Base-by-base conservation (phyloP, 2,113 vertebrate species). In the Carollia perspicillata region DNA sequence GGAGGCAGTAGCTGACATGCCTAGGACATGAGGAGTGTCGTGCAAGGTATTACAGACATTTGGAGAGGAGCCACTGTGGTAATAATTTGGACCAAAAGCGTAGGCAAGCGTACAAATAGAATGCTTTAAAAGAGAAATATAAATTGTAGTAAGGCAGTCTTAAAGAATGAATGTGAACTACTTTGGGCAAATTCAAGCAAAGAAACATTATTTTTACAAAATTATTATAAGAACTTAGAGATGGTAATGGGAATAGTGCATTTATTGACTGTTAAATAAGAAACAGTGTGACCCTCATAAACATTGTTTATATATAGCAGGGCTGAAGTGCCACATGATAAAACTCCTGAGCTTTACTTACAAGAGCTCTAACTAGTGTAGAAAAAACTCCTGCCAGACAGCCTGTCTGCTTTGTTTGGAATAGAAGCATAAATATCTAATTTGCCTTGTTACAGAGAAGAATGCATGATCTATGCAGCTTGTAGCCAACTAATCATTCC, bases 401-500 rank as follows among this genome's bases (percentile, higher is more conserved):
- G 95, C 42, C 0, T 97, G 98, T 97, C 98, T 98, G 95, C 96
- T 97, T 96, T 97, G 81, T 92, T 97, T 97, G 92, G 88, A 97
- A 86, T 63, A 97, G 95, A 97, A 96, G 88, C 97, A 94, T 98
- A 97, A 98, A 97, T 98, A 97, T 74, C 92, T 86, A 96, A 92
- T 98, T 98, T 98, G 95, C 97, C 92, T 94, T 72, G 3, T 95
- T 97, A 89, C 75, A 80, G 89, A 97, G 97, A 97, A 97, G 97
- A 97, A 94, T 95, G 90, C 87, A 71, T 96, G 93, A 94, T 97
- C 96, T 80, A 55, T 95, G 96, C 95, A 96, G 74, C 90, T 87
- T 96, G 89, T 89, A 79, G 93, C 87, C 71, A 97, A 92, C 97
- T 95, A 94, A 87, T 92, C 90, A 78, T 96, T 97, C 97, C 97